Evolutionary conservation across 2,113 vertebrate genomes (phyloP).

Genomic region (Ceuthmochares aereus): DNA sequence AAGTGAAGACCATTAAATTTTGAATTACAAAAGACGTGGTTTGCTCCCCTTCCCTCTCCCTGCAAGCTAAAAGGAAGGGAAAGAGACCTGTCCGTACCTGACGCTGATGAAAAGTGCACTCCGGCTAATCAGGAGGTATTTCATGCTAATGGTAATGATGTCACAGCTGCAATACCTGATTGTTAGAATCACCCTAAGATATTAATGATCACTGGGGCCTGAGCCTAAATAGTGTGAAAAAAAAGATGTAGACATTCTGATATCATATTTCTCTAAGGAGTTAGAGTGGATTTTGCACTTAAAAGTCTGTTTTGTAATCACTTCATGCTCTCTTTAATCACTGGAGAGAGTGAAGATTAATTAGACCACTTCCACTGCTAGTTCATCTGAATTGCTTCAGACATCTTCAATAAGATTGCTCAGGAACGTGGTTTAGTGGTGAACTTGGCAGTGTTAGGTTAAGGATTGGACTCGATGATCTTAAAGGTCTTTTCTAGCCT

Average conservation of each 20-base stretch:
- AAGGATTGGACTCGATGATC: too few species aligned
- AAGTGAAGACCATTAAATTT: background rate
- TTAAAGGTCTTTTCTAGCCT: too few species aligned
- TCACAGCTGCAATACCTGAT: background rate
- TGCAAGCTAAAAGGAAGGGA: background rate
- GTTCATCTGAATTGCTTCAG: background rate
- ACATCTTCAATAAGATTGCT: fast-evolving
- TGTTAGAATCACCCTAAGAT: background rate
- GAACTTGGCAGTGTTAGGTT: too few species aligned
- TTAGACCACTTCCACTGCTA: background rate
- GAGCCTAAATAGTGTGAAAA: background rate
- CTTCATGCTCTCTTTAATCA: background rate
- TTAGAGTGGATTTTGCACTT: background rate
- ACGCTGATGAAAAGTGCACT: background rate
- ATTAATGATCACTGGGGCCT: background rate
- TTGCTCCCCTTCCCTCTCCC: background rate
- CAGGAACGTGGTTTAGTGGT: too few species aligned
- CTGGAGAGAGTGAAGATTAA: background rate
- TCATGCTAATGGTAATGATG: background rate
- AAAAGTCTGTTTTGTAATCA: background rate
- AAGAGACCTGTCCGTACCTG: background rate
- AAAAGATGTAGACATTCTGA: background rate
- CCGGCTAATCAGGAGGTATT: background rate
- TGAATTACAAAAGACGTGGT: background rate
- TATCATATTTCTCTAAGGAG: background rate